phyloP scores from a whole-genome alignment of 53 echinoderm and acorn worm genomes.

The Zoroaster sp. region DNA sequence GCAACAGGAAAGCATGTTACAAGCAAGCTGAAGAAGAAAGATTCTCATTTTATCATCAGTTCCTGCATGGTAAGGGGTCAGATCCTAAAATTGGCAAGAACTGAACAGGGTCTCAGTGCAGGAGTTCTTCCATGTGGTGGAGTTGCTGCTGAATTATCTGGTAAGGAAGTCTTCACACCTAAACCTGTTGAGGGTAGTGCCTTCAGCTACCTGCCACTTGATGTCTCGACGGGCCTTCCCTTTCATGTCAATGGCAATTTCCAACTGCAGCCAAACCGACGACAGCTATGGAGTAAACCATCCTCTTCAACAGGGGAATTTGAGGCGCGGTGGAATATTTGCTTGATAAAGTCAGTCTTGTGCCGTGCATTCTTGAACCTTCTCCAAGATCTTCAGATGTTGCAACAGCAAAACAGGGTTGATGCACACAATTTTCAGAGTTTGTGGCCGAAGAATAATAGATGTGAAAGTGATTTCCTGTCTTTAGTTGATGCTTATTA shows the following conservation, averaged over 20 bases:
- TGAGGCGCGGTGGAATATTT: conserved; percentile 55
- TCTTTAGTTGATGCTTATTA: conserved; percentile 53
- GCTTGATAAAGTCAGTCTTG: conserved; percentile 55
- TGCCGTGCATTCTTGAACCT: conserved; percentile 43
- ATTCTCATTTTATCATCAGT: conserved; percentile 10
- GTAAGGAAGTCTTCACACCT: not conserved
- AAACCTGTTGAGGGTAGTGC: not conserved
- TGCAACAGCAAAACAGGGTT: conserved; percentile 5
- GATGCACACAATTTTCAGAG: conserved; percentile 45
- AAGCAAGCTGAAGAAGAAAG: not conserved
- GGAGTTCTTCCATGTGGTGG: conserved; percentile 66
- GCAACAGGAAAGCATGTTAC: not conserved
- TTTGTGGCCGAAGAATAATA: conserved; percentile 45
- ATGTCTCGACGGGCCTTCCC: conserved; percentile 66
- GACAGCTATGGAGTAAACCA: conserved; percentile 50
- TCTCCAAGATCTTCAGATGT: conserved; percentile 30
- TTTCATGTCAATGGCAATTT: conserved; percentile 90
- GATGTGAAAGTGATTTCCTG: conserved; percentile 42
- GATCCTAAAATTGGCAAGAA: not conserved
- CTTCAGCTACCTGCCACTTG: conserved; percentile 74
- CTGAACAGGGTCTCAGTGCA: conserved; percentile 38
- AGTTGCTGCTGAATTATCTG: not conserved
- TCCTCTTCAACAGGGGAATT: conserved; percentile 44
- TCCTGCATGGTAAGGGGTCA: conserved; percentile 35
- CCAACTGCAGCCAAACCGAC: conserved; percentile 60